Conservation (phyloP, 2,113 vertebrate genomes). For the Trichomycterus rosablanca region DNA sequence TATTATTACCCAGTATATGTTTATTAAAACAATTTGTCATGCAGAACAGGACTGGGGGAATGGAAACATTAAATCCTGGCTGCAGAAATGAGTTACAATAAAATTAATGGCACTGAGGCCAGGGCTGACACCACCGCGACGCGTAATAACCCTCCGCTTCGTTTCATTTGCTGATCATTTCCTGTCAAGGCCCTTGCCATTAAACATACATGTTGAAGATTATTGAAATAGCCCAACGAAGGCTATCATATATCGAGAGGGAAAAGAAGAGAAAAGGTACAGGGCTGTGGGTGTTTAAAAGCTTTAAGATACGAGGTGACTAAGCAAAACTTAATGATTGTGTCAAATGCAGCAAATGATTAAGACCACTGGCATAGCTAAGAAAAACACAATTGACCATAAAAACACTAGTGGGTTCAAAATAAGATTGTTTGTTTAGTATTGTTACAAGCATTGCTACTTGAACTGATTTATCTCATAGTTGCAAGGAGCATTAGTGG, state of each 20-base stretch:
- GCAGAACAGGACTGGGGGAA: slow-evolving; percentile 96
- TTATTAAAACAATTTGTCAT: slow-evolving; percentile 99
- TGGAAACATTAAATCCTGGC: slow-evolving; percentile 98
- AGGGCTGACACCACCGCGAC: slow-evolving; percentile 68
- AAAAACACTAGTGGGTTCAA: too few species aligned
- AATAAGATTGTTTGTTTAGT: too few species aligned
- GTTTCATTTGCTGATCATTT: slow-evolving; percentile 88
- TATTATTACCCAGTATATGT: slow-evolving; percentile 99
- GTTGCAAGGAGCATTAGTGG: too few species aligned
- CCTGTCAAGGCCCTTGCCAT: slow-evolving; percentile 85
- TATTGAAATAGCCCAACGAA: slow-evolving; percentile 70
- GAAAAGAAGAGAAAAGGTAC: background rate
- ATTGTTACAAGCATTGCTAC: too few species aligned
- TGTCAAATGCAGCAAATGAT: too few species aligned
- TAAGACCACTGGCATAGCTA: too few species aligned
- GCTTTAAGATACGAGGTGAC: too few species aligned
- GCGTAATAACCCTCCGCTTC: slow-evolving; percentile 78
- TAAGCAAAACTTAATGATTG: too few species aligned
- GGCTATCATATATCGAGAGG: slow-evolving; percentile 68
- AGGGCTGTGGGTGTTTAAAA: slow-evolving; percentile 14
- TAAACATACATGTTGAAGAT: slow-evolving; percentile 86
- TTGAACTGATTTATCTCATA: too few species aligned
- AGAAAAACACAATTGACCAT: too few species aligned
- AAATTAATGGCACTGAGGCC: slow-evolving; percentile 84
- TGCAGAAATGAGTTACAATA: slow-evolving; percentile 92